phyloP scores from a whole-genome alignment of 2,888 invertebrate species.

The Euplagia quadripunctaria region DNA sequence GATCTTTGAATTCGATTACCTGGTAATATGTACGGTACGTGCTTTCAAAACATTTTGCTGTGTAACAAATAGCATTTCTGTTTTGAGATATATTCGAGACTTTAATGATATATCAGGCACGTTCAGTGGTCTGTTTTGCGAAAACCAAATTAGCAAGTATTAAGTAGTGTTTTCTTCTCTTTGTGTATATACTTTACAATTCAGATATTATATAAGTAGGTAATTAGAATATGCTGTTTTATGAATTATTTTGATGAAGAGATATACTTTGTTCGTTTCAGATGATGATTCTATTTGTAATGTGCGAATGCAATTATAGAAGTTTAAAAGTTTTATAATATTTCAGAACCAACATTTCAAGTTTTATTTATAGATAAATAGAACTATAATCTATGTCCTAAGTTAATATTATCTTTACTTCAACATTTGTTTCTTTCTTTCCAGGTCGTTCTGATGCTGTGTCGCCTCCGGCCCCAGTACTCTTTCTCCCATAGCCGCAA shows the following conservation, averaged over 20 bases:
- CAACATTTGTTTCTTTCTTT: slow-evolving; percentile 62
- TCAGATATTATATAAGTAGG: slow-evolving; percentile 3
- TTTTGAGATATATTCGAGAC: slow-evolving; percentile 59
- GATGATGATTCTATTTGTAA: not conserved
- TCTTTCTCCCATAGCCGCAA: slow-evolving; percentile 96
- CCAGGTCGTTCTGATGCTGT: slow-evolving; percentile 97
- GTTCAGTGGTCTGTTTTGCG: slow-evolving; percentile 62
- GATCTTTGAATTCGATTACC: slow-evolving; percentile 70
- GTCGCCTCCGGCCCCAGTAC: slow-evolving; percentile 96
- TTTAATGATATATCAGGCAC: slow-evolving; percentile 65
- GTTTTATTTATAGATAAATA: not conserved
- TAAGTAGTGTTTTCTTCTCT: slow-evolving; percentile 58
- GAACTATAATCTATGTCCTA: not conserved
- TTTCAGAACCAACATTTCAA: slow-evolving; percentile 14
- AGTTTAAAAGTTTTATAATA: not conserved
- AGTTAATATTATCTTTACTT: slow-evolving; percentile 12
- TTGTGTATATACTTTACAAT: slow-evolving; percentile 17
- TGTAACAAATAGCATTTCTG: slow-evolving; percentile 66
- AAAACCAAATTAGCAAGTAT: slow-evolving; percentile 63
- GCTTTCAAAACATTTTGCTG: slow-evolving; percentile 57
- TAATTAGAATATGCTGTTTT: not conserved
- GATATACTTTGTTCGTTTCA: not conserved
- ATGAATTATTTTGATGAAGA: not conserved
- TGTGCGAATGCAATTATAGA: not conserved
- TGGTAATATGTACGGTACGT: slow-evolving; percentile 72